Conservation (phyloP, 2,888 invertebrate genomes). For the Mythimna lalbum region DNA sequence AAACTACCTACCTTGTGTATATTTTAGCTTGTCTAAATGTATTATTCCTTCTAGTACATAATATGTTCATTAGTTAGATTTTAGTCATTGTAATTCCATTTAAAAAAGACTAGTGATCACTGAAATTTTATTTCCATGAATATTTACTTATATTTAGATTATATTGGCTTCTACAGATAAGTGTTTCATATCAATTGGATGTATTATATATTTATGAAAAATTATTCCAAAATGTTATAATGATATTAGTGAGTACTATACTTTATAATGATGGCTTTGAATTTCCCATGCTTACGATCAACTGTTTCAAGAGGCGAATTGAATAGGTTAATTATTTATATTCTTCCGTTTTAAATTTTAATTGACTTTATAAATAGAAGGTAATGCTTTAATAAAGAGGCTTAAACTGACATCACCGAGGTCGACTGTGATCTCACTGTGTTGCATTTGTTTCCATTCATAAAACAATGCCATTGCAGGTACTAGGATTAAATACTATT, state of each 20-base stretch:
- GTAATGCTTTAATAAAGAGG: constrained; percentile 52
- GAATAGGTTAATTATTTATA: constrained; percentile 25
- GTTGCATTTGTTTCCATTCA: constrained; percentile 53
- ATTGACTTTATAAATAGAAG: constrained; percentile 18
- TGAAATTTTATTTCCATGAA: constrained; percentile 26
- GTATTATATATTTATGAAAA: constrained; percentile 27
- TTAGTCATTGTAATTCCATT: constrained; percentile 36
- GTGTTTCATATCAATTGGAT: constrained; percentile 56
- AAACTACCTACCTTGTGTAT: constrained; percentile 23
- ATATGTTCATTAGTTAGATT: constrained; percentile 21
- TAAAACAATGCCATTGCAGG: constrained; percentile 53
- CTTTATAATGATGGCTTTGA: constrained; percentile 23
- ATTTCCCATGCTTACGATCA: constrained; percentile 33
- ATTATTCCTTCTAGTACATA: constrained; percentile 20
- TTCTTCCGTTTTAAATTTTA: constrained; percentile 5
- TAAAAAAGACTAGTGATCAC: constrained; percentile 33
- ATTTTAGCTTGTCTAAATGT: constrained; percentile 42
- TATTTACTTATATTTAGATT: constrained; percentile 6
- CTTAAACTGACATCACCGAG: constrained; percentile 45
- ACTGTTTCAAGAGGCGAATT: constrained; percentile 37
- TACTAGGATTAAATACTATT: constrained; percentile 65
- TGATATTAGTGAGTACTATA: constrained; percentile 22
- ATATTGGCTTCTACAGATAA: constrained; percentile 34
- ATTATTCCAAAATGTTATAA: constrained; percentile 3
- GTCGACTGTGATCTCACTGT: constrained; percentile 42